Conservation (phyloP, 2,797 vertebrate genomes). For the Apogon hyalosoma region DNA sequence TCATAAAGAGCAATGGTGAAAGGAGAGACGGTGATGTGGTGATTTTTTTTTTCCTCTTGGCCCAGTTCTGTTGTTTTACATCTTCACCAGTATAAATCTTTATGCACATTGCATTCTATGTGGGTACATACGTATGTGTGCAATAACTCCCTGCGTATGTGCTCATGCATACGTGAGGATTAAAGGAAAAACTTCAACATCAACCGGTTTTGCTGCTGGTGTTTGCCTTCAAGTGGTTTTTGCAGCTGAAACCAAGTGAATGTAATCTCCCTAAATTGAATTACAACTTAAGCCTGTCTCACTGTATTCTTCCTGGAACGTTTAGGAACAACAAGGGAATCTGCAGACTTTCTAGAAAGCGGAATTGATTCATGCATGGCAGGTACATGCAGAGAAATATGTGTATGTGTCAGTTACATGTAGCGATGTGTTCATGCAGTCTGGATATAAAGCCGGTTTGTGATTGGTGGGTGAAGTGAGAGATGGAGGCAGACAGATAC, state of each 20-base stretch:
- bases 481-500: constrained; percentile 20
- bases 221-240: constrained; percentile 14
- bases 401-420: neutral
- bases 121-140: neutral
- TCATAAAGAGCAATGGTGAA: constrained; percentile 15
- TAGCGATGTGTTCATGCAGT: neutral
- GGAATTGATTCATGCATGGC: neutral
- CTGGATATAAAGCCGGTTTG: neutral
- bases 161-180: neutral
- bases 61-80: constrained; percentile 14
- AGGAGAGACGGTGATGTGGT: neutral
- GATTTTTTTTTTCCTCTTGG: neutral
- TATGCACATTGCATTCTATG: neutral
- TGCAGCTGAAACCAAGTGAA: constrained; percentile 16
- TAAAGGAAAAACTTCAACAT: neutral
- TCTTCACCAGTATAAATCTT: neutral
- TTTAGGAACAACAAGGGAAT: constrained; percentile 11
- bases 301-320: constrained; percentile 14
- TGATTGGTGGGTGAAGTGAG: constrained; percentile 21
- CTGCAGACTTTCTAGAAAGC: neutral
- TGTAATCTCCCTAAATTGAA: constrained; percentile 62
- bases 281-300: constrained; percentile 57
- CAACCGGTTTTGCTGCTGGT: constrained; percentile 8
- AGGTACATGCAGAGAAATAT: constrained; percentile 3
- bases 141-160: neutral